Evolutionary conservation across 2,113 vertebrate genomes (phyloP), one percentile per base, ranked within the genome.

Genomic region (Myiagra hebetior): DNA sequence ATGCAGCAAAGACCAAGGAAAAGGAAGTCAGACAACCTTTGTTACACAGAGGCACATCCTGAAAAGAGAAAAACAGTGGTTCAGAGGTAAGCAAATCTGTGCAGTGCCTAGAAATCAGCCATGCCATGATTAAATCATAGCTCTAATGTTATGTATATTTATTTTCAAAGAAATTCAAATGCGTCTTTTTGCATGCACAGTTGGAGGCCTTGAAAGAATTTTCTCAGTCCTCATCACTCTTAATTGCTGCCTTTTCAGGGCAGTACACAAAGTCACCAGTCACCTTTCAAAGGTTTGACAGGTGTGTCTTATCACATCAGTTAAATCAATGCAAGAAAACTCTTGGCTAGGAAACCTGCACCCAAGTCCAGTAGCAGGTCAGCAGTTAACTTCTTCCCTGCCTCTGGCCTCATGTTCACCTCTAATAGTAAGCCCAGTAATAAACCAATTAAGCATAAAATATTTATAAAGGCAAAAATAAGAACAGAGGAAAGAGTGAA

Each of bases 221-320:
- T 33, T 70, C 64, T 91, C 39, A 91, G 39, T 77, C 33, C 33
- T 89, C 70, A 63, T 69, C 50, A 47, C 27, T 83, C 70, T 67
- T 55, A 90, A 86, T n/a, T 70, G 15, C 46, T 94, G 59, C 27
- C 12, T 94, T 80, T 83, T 56, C 65, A 87, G 77, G 7, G 33
- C 27, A 65, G 27, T 56, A 59, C 52, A 52, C 24, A 52, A 83
- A 90, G 52, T 70, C 72, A 91, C 81, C 17, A 52, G 60, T 18
- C 83, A 84, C 83, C 82, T 92, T 90, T 88, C 39, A 91, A 84
- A 88, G 68, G 41, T 78, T 57, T 95, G 87, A 77, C 68, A 88
- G 81, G 62, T 81, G 30, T 96, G 88, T 92, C 80, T 94, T 77
- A 95, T 72, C 85, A 84, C 37, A 89, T 96, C 85, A 93, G 41